phyloP scores from a whole-genome alignment of 2,797 vertebrate species.

The Streptopelia turtur region DNA sequence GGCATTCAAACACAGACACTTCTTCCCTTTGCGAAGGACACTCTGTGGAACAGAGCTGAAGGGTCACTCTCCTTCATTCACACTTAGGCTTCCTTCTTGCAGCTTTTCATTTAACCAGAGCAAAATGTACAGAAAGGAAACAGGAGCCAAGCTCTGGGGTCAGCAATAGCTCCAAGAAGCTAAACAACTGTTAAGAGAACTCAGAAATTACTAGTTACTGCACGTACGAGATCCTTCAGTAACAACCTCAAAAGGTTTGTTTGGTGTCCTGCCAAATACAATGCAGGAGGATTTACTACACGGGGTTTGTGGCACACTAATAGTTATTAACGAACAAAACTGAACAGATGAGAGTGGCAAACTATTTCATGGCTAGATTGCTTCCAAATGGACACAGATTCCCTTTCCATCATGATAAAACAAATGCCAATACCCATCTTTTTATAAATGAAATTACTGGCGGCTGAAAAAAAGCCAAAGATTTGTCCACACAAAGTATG shows the following conservation, averaged over 20 bases:
- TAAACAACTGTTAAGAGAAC: background rate
- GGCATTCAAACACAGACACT: background rate
- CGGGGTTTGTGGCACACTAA: background rate
- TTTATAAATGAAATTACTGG: background rate
- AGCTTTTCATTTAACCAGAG: background rate
- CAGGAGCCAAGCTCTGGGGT: background rate
- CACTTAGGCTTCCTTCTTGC: background rate
- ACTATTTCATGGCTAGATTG: background rate
- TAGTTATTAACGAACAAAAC: background rate
- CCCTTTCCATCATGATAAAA: background rate
- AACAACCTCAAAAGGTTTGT: background rate
- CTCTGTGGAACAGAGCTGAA: background rate
- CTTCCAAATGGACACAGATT: background rate
- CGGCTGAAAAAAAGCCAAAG: background rate
- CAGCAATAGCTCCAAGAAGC: background rate
- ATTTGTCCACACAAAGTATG: background rate
- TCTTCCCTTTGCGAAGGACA: background rate
- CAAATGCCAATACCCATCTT: background rate
- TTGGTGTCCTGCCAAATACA: background rate
- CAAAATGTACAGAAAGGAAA: background rate
- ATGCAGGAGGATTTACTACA: background rate
- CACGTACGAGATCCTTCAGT: background rate
- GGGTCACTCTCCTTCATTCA: no score
- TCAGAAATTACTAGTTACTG: background rate
- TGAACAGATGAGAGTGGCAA: background rate